Evolutionary conservation across 2,797 vertebrate genomes (phyloP).

Genomic region (Neosilurus mollespiculum): DNA sequence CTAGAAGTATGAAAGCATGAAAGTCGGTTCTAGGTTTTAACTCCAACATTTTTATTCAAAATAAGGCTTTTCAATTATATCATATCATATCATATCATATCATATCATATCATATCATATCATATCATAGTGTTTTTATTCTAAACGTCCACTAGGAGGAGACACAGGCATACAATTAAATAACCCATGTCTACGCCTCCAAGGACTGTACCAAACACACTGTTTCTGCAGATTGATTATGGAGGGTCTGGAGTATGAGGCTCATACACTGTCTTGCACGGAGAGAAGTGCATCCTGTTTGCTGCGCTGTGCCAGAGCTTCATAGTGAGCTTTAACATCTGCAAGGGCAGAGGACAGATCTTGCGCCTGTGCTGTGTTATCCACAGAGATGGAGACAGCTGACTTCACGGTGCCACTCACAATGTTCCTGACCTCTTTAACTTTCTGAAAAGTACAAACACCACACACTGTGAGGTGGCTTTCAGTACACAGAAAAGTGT

Average conservation of each 20-base stretch:
- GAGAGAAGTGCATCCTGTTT: constrained; percentile 66
- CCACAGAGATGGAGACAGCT: constrained; percentile 69
- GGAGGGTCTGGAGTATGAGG: background rate
- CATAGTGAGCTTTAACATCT: constrained; percentile 66
- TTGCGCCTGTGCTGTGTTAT: constrained; percentile 64
- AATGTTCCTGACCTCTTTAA: constrained; percentile 68
- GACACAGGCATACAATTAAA: constrained; percentile 28
- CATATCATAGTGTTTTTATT: background rate
- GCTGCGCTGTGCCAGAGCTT: constrained; percentile 63
- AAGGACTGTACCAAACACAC: background rate
- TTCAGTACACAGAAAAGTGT: background rate
- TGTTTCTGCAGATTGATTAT: background rate
- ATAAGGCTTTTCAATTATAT: background rate
- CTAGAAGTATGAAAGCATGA: background rate
- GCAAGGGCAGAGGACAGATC: constrained; percentile 65
- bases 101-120: background rate
- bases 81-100: background rate
- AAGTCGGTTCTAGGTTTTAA: background rate
- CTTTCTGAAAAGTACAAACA: constrained; percentile 58
- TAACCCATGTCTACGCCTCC: background rate
- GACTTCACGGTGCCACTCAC: constrained; percentile 63
- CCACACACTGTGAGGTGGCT: background rate
- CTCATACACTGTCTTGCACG: constrained; percentile 64
- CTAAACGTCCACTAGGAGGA: constrained; percentile 41
- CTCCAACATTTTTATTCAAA: background rate